Percentiles rank a stretch among this genome's conserved stretches.
Evolutionary conservation across 2,113 vertebrate species (phyloP).

Genomic region (Rhipidura dahli): DNA sequence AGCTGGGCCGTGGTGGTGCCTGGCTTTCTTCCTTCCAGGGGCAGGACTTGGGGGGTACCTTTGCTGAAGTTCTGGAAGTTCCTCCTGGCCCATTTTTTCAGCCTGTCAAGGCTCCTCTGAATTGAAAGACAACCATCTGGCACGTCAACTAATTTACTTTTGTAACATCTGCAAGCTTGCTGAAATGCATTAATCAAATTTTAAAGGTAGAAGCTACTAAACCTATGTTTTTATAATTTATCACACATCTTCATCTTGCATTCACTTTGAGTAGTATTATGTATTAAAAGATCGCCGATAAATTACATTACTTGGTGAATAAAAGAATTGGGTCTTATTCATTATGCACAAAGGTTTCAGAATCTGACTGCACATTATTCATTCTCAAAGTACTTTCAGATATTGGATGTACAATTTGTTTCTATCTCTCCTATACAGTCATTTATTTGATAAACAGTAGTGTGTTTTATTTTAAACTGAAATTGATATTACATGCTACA

Average conservation of each 20-base stretch:
- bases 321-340: background rate
- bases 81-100: background rate
- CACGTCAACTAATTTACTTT: background rate
- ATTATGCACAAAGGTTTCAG: background rate
- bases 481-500: background rate
- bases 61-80: background rate
- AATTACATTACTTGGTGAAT: background rate
- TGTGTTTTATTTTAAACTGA: background rate
- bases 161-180: background rate
- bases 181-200: background rate
- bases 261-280: background rate
- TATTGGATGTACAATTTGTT: background rate
- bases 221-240: background rate
- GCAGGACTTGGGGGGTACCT: background rate
- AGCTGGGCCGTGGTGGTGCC: rapidly evolving
- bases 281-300: background rate
- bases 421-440: background rate
- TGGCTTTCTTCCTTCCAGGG: background rate
- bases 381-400: background rate
- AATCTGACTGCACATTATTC: background rate
- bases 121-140: background rate
- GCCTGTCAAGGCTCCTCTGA: background rate
- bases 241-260: background rate
- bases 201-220: background rate
- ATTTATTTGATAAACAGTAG: background rate